Base-by-base conservation (phyloP, 2,888 invertebrate genomes). In the Dolomedes plantarius region DNA sequence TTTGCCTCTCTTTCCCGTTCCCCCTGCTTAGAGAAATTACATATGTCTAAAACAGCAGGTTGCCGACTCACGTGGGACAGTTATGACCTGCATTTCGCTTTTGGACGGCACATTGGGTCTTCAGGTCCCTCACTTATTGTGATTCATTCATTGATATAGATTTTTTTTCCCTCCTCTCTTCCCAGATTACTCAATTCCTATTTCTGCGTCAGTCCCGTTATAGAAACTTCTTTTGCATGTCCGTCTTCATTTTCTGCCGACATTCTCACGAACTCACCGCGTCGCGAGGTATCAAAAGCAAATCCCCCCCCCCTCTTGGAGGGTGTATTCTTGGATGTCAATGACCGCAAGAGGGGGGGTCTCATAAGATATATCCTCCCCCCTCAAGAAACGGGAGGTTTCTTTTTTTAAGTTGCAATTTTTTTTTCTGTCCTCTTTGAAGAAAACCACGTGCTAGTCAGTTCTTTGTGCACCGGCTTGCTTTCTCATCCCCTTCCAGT, bases 21-120 rank as follows among this genome's bases (percentile, higher is more conserved):
- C 46, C 46, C 46, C 46, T 16, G 16, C 46, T 46, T 46, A 46
- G 46, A 46, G 23, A 23, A 23, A 56, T 56, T 56, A 19, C 56
- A 56, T 56, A 56, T 56, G 56, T 23, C 56, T 56, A 56, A 56
- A 56, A 56, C 56, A 56, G 56, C 56, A 56, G 56, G 56, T 56
- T 56, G 56, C 56, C 19, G 11, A 56, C 56, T 23, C 56, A 56
- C 56, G 56, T 56, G 56, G 23, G 56, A 56, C 56, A 23, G 56
- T 5, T 2, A 56, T 56, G 56, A 56, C 56, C 56, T 56, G 56
- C 56, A 56, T 56, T 56, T 56, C 56, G 56, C 23, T 56, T 23
- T 46, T 23, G 23, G 56, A 56, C 19, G 23, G 2, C 23, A 19
- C 16, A 56, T 56, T 56, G 56, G 56, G 56, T 56, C 56, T 56